Base-by-base conservation (phyloP, 2,797 vertebrate species). In the Hypotaenidia philippensis region DNA sequence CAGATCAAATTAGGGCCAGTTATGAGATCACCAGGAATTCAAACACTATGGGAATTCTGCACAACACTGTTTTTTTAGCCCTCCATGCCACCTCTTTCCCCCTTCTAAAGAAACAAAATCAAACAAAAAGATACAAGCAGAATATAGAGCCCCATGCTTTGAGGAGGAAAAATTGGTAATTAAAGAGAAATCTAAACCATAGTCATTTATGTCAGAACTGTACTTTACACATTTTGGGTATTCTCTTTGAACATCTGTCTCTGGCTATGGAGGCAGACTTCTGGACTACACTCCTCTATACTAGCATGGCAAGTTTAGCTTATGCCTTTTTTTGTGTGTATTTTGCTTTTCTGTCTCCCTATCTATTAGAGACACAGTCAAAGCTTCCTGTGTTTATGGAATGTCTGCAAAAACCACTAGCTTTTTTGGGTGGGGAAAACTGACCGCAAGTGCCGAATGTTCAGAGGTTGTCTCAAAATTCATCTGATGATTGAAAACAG, bases 351-450 rank as follows among this genome's bases (percentile, higher is more conserved):
- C 93, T 93, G 92, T 80, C 88, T 96, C 32, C 82, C 93, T 94
- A 97, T 98, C 96, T 97, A 87, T 74, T 83, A 96, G 81, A 86
- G 90, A 95, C 94, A 89, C 65, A 92, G 69, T 86, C 80, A 95
- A 92, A 92, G 95, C 89, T 97, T 97, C 96, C 94, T 95, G 96
- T 96, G 96, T 97, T 97, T 97, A 81, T 93, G 96, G 97, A 97
- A 98, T 96, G 96, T 97, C 97, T 96, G 94, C 94, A 96, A 87
- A 97, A 97, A 57, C 89, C 84, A 96, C 93, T 68, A 31, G 4
- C 25, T 79, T 85, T 94, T 94, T 50, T 63, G 90, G 74, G 83
- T 57, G 59, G 81, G 63, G 69, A 82, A 82, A 80, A 83, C 75
- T 91, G 93, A 94, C 85, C 90, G 59, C 50, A 69, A 94, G 34